phyloP scores from a whole-genome alignment of 2,797 vertebrate genomes.

The Pseudotriccus pelzelni region DNA sequence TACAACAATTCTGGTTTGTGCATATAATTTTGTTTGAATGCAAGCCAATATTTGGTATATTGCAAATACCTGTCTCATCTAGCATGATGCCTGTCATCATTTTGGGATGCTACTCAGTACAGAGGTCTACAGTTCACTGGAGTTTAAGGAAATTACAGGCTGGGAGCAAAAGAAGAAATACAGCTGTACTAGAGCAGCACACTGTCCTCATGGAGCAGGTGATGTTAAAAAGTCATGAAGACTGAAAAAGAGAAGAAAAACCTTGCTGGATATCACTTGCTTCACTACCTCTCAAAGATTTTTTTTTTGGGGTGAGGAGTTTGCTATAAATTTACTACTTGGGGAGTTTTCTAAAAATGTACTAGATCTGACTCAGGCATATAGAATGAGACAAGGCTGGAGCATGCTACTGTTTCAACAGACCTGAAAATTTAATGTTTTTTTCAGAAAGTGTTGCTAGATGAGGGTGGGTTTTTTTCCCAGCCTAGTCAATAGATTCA shows the following conservation, averaged over 20 bases:
- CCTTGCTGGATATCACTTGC: not conserved
- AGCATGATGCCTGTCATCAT: rapidly evolving
- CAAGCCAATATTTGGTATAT: not conserved
- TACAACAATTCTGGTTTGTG: not conserved
- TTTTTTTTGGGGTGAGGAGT: not conserved
- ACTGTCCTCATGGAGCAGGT: not conserved
- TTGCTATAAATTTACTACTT: not conserved
- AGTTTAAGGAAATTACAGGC: not conserved
- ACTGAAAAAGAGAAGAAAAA: not conserved
- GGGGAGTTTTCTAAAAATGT: not conserved
- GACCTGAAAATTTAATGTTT: not conserved
- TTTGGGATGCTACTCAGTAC: not conserved
- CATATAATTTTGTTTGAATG: not conserved
- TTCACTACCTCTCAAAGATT: not conserved
- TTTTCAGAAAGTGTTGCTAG: not conserved
- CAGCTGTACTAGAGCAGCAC: not conserved
- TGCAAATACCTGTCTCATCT: not conserved
- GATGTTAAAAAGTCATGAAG: not conserved
- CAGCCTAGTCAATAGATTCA: not conserved
- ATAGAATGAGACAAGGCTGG: not conserved
- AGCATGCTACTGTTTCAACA: not conserved
- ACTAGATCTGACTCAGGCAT: not conserved
- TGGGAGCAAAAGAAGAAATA: not conserved
- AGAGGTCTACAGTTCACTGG: not conserved
- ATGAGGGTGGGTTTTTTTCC: not conserved